Base-by-base conservation (phyloP, 2,113 vertebrate genomes). In the Neogale vison region DNA sequence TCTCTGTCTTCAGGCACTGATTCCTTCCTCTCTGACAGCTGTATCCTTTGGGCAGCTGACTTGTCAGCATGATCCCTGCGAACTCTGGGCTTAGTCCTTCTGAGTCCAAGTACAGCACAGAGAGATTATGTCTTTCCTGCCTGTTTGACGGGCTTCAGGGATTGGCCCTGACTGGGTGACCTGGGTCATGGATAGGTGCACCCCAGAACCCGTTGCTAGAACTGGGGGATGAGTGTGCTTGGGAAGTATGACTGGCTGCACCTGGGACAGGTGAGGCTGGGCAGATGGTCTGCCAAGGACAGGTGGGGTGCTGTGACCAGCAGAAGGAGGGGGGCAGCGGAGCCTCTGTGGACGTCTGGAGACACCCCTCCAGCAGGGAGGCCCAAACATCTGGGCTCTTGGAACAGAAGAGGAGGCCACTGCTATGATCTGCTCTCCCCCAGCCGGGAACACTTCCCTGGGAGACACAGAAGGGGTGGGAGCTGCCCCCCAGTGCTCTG, bases 241-340 rank as follows among this genome's bases (percentile, higher is more conserved):
- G 14, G 45, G 31, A 31, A 23, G 2, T 2, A 0, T 29, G 63
- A 3, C 26, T 0, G 10, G 34, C 63, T 0, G 0, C 36, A 29
- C 31, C 57, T 7, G 10, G 29, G 18, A 26, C 18, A 11, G 3
- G 20, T 4, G 45, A 59, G 31, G 5, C 6, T 0, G 13, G 34
- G n/a, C 13, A 8, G 39, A 7, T 0, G 0, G 36, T 0, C 0
- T 18, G 3, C 61, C 72, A 18, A 2, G 50, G 92, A 17, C 2
- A 14, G 42, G 4, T 8, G 6, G 55, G 36, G 29, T 9, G 23
- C 39, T 0, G 3, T 4, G 36, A 13, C 50, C 69, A 7, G 59
- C 39, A 15, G 55, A 9, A n/a, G 55, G 14, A 6, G 26, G 34
- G 29, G 39, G 21, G 2, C 34, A 17, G 23, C 36, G 21, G 69